Percentiles rank a stretch among this genome's conserved stretches.
Conservation (phyloP, 2,888 invertebrate species). For the Tubulanus polymorphus region DNA sequence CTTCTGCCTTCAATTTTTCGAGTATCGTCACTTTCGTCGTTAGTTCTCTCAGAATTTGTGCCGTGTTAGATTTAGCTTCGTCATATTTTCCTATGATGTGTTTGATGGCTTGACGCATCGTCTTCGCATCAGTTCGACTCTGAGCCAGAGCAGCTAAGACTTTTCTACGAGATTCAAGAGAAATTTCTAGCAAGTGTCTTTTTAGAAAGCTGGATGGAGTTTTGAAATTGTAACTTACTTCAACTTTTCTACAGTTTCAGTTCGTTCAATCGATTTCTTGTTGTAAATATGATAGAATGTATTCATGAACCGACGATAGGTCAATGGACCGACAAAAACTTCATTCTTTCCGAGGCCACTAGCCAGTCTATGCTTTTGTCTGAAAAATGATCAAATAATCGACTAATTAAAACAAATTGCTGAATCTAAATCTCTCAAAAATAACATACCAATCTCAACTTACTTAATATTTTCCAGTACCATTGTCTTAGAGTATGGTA, state of each 20-base stretch:
- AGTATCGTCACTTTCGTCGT: constrained; percentile 46
- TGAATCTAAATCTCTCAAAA: background rate
- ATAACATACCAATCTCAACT: constrained; percentile 11
- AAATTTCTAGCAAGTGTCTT: background rate
- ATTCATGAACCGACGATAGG: constrained; percentile 48
- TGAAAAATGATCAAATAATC: too few species aligned
- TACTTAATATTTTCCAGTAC: constrained; percentile 49
- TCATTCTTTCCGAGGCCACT: constrained; percentile 37
- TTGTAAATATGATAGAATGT: constrained; percentile 45
- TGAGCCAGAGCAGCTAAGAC: constrained; percentile 50
- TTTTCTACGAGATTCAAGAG: constrained; percentile 30
- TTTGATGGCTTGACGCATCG: constrained; percentile 49
- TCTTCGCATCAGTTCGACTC: constrained; percentile 45
- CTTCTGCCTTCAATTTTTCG: constrained; percentile 43
- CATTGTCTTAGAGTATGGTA: constrained; percentile 50
- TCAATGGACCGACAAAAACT: constrained; percentile 48
- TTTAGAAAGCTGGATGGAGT: too few species aligned
- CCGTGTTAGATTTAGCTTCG: constrained; percentile 38
- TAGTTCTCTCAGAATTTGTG: constrained; percentile 36
- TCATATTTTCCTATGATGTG: constrained; percentile 42
- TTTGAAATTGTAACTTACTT: constrained; percentile 36
- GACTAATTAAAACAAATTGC: background rate
- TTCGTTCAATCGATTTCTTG: constrained; percentile 42
- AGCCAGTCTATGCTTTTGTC: constrained; percentile 33
- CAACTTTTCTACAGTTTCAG: constrained; percentile 41